Evolutionary conservation across 1,140 invertebrate species (phyloP), one percentile per base, ranked within the genome.

Genomic region (Chelonus insularis): DNA sequence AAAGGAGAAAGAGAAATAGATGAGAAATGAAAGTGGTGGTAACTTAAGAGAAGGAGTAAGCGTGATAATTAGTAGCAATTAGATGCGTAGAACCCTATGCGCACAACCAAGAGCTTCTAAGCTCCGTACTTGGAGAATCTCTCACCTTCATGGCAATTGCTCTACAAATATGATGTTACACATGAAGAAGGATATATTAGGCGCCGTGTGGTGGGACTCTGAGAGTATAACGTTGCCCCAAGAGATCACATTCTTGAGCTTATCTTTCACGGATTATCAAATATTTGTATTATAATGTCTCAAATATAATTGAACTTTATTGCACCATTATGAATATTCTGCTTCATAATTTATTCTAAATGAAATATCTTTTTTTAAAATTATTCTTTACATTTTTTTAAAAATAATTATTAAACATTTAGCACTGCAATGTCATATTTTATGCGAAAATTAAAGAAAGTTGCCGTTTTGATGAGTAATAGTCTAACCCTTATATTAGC

Each of bases 1-100:
- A n/a, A n/a, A 62, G 66, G 63, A 56, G 64, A 55, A 64, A 65
- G 58, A 57, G 50, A 60, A 65, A 67, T 62, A 58, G 61, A 59
- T 16, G 37, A 8, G 32, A 9, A 39, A 14, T 20, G n/a, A 60
- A 54, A 18, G 50, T 41, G 62, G 36, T 48, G 57, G 59, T 29
- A 50, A 57, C 48, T 20, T 12, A 32, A 63, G 58, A 60, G 66
- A 66, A 66, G 67, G 66, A 74, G 69, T 76, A 78, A 79, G 76
- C 72, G 77, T 71, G 72, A 78, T 79, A 79, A 79, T 79, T 78
- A 77, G 69, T 63, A 67, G 72, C 76, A 79, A 79, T 79, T 79
- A 78, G 68, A 69, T 59, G 69, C 71, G 70, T 69, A 67, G 63
- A 71, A 62, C 62, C 67, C 48, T 66, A 67, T 68, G 70, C 72